Evolutionary conservation across 2,888 invertebrate genomes (phyloP).

Genomic region (Hydropsyche betteni): DNA sequence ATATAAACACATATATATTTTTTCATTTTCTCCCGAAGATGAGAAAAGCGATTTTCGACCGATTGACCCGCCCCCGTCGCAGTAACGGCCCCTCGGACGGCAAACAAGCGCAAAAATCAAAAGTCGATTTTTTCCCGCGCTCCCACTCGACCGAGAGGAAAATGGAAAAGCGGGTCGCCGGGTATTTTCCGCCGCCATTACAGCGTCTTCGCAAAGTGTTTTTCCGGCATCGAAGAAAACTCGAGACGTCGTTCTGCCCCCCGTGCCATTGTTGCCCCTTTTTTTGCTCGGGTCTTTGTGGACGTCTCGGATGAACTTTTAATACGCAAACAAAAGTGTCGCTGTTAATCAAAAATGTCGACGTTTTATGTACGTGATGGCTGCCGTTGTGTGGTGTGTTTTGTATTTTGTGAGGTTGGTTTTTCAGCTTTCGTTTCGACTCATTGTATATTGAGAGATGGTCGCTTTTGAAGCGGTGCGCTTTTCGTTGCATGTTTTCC

Average conservation of each 20-base stretch:
- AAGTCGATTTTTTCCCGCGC: not conserved
- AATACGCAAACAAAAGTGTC: constrained; percentile 18
- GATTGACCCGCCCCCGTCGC: constrained; percentile 5
- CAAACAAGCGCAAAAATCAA: constrained; percentile 26
- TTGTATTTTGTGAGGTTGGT: too few species aligned
- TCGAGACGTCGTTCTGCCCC: not conserved
- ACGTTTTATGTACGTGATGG: not conserved
- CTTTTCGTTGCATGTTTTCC: too few species aligned
- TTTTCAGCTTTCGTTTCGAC: too few species aligned
- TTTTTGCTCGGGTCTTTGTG: not conserved
- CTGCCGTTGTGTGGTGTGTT: too few species aligned
- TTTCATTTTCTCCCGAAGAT: not conserved
- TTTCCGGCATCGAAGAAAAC: constrained; percentile 3
- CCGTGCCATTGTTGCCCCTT: not conserved
- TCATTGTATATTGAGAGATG: too few species aligned
- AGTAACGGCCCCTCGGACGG: constrained; percentile 4
- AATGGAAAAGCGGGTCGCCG: not conserved
- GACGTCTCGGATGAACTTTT: constrained; percentile 29
- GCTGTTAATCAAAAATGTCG: constrained; percentile 27
- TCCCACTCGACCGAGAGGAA: constrained; percentile 4
- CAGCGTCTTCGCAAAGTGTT: constrained; percentile 23
- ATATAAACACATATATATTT: too few species aligned
- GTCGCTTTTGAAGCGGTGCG: too few species aligned
- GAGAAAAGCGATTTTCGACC: constrained; percentile 15
- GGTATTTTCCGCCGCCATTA: constrained; percentile 27